Evolutionary conservation across 2,113 vertebrate species (phyloP).

Genomic region (Pica pica): DNA sequence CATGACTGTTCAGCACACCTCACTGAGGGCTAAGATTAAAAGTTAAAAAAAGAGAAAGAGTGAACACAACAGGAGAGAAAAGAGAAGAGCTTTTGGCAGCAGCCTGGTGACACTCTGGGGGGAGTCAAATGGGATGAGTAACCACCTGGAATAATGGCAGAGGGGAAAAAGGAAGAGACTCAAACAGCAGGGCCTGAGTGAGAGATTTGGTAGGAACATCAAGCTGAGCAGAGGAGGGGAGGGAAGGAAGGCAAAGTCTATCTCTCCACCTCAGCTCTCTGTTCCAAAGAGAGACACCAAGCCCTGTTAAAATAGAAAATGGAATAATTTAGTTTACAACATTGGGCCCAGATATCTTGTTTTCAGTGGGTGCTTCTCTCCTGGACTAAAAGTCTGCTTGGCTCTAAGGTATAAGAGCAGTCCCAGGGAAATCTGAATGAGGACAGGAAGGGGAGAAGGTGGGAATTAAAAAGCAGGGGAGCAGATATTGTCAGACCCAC

Average conservation of each 20-base stretch:
- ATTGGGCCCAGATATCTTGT: not conserved
- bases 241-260: not conserved
- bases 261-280: not conserved
- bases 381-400: not conserved
- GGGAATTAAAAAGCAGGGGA: not conserved
- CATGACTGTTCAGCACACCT: constrained; percentile 52
- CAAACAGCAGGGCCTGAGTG: not conserved
- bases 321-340: not conserved
- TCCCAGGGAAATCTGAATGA: not conserved
- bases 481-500: not conserved
- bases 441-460: not conserved
- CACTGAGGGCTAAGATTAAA: constrained; percentile 63
- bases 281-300: not conserved
- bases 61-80: constrained; percentile 42
- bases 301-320: not conserved
- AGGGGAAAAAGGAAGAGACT: not conserved
- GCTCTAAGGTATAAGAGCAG: not conserved
- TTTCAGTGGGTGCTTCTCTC: not conserved
- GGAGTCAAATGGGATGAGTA: constrained; percentile 14
- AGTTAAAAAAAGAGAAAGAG: constrained; percentile 13
- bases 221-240: not conserved
- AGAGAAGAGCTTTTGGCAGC: not conserved
- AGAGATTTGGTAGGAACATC: not conserved
- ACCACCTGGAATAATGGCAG: constrained; percentile 48
- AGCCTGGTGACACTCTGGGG: not conserved